phyloP scores from a whole-genome alignment of 2,797 vertebrate genomes.

The Mus caroli region DNA sequence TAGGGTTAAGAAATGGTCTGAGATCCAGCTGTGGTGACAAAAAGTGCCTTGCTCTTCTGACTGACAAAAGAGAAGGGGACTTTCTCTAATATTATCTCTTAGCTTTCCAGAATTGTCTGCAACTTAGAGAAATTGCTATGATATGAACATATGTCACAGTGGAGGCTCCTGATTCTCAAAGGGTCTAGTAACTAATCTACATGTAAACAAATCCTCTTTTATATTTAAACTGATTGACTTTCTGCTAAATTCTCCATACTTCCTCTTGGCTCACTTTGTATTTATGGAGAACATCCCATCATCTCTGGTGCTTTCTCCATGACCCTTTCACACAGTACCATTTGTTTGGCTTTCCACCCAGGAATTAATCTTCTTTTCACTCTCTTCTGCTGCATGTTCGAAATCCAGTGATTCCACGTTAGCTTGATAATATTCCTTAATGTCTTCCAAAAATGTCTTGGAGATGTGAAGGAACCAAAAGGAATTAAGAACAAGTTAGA shows the following conservation, averaged over 20 bases:
- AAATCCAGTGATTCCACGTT: slow-evolving; percentile 77
- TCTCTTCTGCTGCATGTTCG: slow-evolving; percentile 34
- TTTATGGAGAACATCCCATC: neutral
- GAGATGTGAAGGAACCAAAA: neutral
- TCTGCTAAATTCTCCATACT: neutral
- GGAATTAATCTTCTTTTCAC: slow-evolving; percentile 77
- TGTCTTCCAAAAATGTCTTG: slow-evolving; percentile 64
- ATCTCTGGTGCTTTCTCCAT: neutral
- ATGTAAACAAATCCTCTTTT: neutral
- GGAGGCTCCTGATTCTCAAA: neutral
- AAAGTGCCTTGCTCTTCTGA: neutral
- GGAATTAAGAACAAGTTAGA: neutral
- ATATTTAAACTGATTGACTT: neutral
- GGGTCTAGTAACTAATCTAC: neutral
- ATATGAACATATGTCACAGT: neutral
- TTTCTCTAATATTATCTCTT: neutral
- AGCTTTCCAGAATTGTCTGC: neutral
- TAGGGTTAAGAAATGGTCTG: neutral
- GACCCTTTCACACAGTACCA: slow-evolving; percentile 58
- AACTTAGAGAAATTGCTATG: neutral
- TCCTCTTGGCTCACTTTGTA: accelerated
- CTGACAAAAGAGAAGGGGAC: neutral
- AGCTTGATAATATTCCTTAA: slow-evolving; percentile 71
- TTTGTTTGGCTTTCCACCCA: slow-evolving; percentile 82
- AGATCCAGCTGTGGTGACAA: neutral